Evolutionary conservation across 2,888 invertebrate genomes (phyloP).

Genomic region (Litoditis marina): DNA sequence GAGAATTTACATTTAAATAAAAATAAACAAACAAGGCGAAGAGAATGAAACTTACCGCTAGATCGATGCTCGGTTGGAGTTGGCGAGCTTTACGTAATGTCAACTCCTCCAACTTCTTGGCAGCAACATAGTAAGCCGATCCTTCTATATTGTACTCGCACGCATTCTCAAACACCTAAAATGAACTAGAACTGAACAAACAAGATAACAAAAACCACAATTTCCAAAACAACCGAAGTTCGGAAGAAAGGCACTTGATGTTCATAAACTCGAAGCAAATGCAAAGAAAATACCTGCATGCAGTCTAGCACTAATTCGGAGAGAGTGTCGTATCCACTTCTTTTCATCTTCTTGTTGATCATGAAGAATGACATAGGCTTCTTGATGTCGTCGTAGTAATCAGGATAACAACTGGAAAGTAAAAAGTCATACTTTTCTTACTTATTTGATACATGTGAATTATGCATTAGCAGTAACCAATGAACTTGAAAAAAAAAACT

Average conservation of each 20-base stretch:
- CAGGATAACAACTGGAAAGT: conserved; percentile 74
- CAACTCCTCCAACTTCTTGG: conserved; percentile 70
- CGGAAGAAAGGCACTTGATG: not conserved
- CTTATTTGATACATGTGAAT: no score
- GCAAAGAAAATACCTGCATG: conserved; percentile 15
- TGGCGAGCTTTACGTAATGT: conserved; percentile 41
- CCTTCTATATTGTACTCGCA: conserved; percentile 81
- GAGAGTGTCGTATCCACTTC: conserved; percentile 68
- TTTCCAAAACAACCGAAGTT: not conserved
- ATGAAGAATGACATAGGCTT: conserved; percentile 89
- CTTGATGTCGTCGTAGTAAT: conserved; percentile 94
- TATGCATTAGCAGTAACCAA: not conserved
- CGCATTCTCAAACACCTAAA: conserved; percentile 87
- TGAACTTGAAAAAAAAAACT: conserved; percentile 1
- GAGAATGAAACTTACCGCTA: conserved; percentile 9
- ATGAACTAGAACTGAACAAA: not conserved
- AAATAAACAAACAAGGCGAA: no score
- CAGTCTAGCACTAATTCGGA: conserved; percentile 83
- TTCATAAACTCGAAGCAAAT: not conserved
- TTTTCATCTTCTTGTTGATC: conserved; percentile 69
- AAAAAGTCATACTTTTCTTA: no score
- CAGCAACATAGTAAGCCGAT: conserved; percentile 80
- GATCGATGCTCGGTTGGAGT: conserved; percentile 33
- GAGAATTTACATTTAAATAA: no score
- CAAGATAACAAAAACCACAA: not conserved